Evolutionary conservation across 2,113 vertebrate species (phyloP), one percentile per base, ranked within the genome.

Genomic region (Pteronura brasiliensis): DNA sequence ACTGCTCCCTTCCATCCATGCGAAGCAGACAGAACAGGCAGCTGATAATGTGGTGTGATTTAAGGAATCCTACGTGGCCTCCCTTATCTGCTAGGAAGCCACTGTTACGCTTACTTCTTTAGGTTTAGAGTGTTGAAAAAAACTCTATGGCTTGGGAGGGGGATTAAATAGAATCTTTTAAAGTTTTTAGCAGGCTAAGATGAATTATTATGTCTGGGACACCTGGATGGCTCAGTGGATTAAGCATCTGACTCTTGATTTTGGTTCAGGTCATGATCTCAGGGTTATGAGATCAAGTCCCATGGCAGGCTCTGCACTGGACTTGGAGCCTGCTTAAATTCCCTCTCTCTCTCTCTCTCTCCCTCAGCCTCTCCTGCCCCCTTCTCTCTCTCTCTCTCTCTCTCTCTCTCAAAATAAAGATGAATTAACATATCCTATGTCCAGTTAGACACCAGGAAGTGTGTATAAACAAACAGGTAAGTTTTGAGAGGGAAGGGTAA

Each of bases 1-100:
- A 95, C 67, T 95, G 90, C 96, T 95, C 71, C 65, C 39, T 97
- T 96, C 63, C 95, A 96, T 90, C 93, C 97, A 97, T 95, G 93
- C 3, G 25, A 97, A 96, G 86, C 67, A 84, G 79, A 91, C n/a
- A 95, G 96, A 93, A 93, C 20, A 69, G 55, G 83, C 89, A 92
- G 36, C 59, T 95, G 83, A 89, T 96, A 95, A 96, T 84, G 83
- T 80, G 57, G 31, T 92, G 13, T 97, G 93, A 96, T 96, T 97
- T 97, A 96, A 93, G 82, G 83, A 80, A 84, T 92, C 55, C 71
- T 95, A 52, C 65, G 72, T 89, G 34, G 76, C 95, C 71, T 97
- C 65, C 39, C 44, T 93, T 88, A 93, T 77, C 65, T 88, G 36
- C 21, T 85, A 94, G 71, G 42, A 95, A 92, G 92, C 34, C 20